Conservation (phyloP, 2,113 vertebrate species). For the Puffinus mauretanicus region DNA sequence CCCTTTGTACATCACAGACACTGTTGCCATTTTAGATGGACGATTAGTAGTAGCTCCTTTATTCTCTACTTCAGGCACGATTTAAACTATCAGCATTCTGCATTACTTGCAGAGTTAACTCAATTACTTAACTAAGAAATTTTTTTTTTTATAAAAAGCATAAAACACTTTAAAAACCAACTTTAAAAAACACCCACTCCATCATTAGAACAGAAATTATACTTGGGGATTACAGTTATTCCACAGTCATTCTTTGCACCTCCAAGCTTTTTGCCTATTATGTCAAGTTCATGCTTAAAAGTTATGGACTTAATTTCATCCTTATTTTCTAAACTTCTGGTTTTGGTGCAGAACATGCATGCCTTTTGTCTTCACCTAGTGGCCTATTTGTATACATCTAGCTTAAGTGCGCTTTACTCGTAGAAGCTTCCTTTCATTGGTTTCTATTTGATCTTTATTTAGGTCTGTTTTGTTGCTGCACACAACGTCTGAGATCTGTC, state of each 20-base stretch:
- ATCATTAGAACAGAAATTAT: neutral
- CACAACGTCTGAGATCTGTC: neutral
- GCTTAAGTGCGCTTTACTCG: neutral
- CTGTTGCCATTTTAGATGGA: constrained; percentile 4
- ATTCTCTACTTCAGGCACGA: neutral
- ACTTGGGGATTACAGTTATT: neutral
- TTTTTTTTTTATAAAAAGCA: neutral
- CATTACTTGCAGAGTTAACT: neutral
- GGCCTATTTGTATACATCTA: neutral
- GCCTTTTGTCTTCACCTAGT: neutral
- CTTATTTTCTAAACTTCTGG: neutral
- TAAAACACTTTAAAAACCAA: neutral
- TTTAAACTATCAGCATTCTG: neutral
- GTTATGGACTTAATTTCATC: neutral
- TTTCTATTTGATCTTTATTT: neutral
- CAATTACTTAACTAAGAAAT: neutral
- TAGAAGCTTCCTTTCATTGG: neutral
- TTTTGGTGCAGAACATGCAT: neutral
- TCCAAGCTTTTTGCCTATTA: neutral
- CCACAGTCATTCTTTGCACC: neutral
- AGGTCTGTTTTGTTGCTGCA: neutral
- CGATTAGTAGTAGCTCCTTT: neutral
- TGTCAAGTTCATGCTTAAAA: neutral
- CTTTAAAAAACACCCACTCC: neutral
- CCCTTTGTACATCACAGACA: constrained; percentile 23